A percentile compares a stretch with the other conserved stretches of the same genome.
phyloP scores from a whole-genome alignment of 2,797 vertebrate species.

The Erethizon dorsatum region DNA sequence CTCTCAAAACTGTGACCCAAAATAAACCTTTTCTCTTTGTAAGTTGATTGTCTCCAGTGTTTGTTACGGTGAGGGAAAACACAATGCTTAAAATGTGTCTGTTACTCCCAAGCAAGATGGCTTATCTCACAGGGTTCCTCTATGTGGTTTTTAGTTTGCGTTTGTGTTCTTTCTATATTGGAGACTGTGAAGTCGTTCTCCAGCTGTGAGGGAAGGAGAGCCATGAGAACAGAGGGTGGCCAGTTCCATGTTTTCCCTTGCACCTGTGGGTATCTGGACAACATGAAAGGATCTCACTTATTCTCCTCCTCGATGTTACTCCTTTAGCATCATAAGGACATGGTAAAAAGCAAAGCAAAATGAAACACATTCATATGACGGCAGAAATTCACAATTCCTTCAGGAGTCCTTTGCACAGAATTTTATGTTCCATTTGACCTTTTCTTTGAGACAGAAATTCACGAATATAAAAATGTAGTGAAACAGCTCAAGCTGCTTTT shows the following conservation, averaged over 20 bases:
- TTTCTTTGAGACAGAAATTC: slow-evolving; percentile 74
- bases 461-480: slow-evolving; percentile 58
- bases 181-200: background rate
- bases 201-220: background rate
- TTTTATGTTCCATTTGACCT: slow-evolving; percentile 79
- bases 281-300: background rate
- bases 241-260: too few species aligned
- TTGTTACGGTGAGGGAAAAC: background rate
- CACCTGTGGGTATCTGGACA: background rate
- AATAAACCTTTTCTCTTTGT: background rate
- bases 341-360: background rate
- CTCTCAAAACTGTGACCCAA: background rate
- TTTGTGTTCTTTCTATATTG: background rate
- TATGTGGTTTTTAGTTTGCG: background rate
- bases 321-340: background rate
- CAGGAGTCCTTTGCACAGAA: slow-evolving; percentile 64
- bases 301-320: background rate
- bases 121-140: background rate
- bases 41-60: background rate
- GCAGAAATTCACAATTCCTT: slow-evolving; percentile 15
- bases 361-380: background rate
- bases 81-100: background rate
- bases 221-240: background rate
- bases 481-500: slow-evolving; percentile 73
- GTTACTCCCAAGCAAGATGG: background rate